Conservation (phyloP, 2,113 vertebrate species). For the Sturnira hondurensis region DNA sequence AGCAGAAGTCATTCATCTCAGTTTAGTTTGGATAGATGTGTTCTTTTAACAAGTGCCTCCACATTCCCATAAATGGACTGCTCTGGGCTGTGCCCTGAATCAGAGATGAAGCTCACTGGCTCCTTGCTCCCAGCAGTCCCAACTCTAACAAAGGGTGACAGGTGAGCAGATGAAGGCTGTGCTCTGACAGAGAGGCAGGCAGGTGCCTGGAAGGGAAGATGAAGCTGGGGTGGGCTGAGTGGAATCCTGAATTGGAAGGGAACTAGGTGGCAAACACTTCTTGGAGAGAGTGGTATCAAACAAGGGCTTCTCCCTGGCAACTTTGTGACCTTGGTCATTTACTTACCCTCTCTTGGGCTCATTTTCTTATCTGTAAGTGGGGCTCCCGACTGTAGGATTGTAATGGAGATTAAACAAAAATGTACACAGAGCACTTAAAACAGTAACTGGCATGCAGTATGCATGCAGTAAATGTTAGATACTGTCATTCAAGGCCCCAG, state of each 20-base stretch:
- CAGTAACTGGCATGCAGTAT: neutral
- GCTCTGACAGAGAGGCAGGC: neutral
- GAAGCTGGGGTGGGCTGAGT: fast-evolving
- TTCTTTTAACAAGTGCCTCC: neutral
- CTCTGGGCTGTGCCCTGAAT: neutral
- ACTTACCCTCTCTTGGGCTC: neutral
- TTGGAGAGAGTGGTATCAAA: neutral
- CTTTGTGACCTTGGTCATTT: neutral
- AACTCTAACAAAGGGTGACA: neutral
- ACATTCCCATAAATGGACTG: neutral
- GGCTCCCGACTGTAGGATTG: neutral
- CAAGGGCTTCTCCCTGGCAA: neutral
- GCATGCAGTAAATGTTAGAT: neutral
- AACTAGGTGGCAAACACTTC: neutral
- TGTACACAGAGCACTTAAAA: neutral
- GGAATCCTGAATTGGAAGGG: neutral
- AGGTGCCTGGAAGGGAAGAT: neutral
- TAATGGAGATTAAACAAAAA: neutral
- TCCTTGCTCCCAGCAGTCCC: too few species aligned
- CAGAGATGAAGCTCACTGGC: neutral
- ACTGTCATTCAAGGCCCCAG: neutral
- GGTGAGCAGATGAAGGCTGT: neutral
- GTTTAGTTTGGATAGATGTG: neutral
- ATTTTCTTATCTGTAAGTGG: neutral
- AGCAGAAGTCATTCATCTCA: neutral